These are phyloP conservation scores for Podargus strigoides DNA, from an alignment of 2,797 vertebrate genomes.

Conservation along the genomic window DNA sequence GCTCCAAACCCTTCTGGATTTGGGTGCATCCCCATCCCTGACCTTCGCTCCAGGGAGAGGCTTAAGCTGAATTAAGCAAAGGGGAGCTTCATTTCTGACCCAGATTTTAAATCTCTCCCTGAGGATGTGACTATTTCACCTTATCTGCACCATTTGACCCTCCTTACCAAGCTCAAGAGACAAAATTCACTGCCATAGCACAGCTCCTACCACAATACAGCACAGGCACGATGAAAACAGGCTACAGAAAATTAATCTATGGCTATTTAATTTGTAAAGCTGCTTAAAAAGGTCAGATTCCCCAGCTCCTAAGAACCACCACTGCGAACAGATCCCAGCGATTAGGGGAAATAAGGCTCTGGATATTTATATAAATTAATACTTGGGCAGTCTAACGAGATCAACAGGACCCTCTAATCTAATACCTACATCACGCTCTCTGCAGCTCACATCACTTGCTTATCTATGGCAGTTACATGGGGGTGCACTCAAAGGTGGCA, in stretches of 20 bases:
- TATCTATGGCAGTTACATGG: background rate
- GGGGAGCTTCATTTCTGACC: background rate
- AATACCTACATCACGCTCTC: background rate
- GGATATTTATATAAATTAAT: slow-evolving; percentile 36
- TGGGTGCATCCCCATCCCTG: background rate
- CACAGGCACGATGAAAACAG: background rate
- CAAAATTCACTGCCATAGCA: background rate
- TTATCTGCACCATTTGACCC: background rate
- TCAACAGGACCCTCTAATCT: background rate
- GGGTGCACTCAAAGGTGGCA: background rate
- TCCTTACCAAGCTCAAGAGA: background rate
- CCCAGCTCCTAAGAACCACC: background rate
- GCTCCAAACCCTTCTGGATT: background rate
- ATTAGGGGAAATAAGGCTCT: slow-evolving; percentile 6
- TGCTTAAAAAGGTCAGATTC: slow-evolving; percentile 39
- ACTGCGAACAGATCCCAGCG: background rate
- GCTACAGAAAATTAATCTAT: slow-evolving; percentile 35
- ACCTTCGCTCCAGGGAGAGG: background rate
- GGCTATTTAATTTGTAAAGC: slow-evolving; percentile 37
- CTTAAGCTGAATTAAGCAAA: background rate
- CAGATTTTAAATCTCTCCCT: background rate
- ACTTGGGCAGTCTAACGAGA: background rate
- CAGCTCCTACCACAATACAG: background rate
- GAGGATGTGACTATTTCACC: background rate
- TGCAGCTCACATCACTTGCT: background rate